Percentiles rank a stretch among this genome's conserved stretches.
Evolutionary conservation across 2,113 vertebrate species (phyloP).

Genomic region (Sylvietta virens): DNA sequence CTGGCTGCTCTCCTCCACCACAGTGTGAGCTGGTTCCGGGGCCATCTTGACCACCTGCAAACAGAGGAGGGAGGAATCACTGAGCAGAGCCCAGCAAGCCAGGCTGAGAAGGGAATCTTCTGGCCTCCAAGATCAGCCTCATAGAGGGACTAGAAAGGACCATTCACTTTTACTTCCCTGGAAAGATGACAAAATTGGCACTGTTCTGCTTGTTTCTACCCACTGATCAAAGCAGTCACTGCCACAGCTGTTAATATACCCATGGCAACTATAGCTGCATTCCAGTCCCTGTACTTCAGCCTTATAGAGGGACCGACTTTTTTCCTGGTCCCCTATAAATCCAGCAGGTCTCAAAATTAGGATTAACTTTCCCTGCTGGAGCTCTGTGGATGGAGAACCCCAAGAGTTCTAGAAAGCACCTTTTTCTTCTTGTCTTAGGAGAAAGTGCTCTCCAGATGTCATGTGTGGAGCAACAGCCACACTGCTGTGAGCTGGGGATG

Average conservation of each 20-base stretch:
- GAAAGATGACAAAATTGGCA: background rate
- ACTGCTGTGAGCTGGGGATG: background rate
- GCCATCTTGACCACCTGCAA: slow-evolving; percentile 75
- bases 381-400: background rate
- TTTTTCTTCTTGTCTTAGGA: background rate
- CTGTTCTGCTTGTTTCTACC: background rate
- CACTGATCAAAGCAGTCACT: background rate
- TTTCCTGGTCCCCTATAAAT: background rate
- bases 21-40: slow-evolving; percentile 75
- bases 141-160: background rate
- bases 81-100: background rate
- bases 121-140: background rate
- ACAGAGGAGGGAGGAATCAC: background rate
- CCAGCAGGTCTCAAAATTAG: background rate
- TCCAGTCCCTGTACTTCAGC: background rate
- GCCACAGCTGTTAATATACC: background rate
- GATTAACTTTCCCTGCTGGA: background rate
- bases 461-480: background rate
- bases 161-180: background rate
- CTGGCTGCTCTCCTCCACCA: slow-evolving; percentile 70
- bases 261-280: rapidly evolving
- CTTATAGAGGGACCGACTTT: background rate
- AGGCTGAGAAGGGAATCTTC: background rate
- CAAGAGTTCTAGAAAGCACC: background rate
- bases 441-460: background rate